Evolutionary conservation across 2,888 invertebrate genomes (phyloP).

Genomic region (Chirona hameri): DNA sequence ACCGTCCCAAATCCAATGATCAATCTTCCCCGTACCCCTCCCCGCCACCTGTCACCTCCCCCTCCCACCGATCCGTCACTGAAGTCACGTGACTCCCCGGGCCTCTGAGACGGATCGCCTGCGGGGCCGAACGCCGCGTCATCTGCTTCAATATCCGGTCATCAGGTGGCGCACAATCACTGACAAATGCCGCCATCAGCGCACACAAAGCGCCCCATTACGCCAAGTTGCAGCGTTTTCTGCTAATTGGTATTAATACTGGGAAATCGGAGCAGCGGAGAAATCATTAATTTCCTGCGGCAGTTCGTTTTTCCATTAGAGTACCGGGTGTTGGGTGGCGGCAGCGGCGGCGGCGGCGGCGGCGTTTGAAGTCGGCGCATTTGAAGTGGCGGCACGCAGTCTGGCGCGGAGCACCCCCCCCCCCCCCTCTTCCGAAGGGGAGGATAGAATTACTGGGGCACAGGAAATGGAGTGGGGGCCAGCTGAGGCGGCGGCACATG

Average conservation of each 20-base stretch:
- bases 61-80: no score
- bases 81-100: no score
- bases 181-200: background rate
- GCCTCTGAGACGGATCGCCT: no score
- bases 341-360: background rate
- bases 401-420: background rate
- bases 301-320: conserved; percentile 11
- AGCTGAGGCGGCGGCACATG: background rate
- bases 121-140: background rate
- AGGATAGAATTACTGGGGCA: background rate
- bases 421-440: background rate
- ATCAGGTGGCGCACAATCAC: background rate
- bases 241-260: conserved; percentile 5
- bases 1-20: no score
- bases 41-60: no score
- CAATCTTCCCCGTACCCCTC: no score
- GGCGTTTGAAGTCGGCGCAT: conserved; percentile 2
- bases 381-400: conserved; percentile 28
- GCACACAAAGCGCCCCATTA: background rate
- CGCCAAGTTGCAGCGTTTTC: background rate
- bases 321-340: background rate
- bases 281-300: conserved; percentile 8
- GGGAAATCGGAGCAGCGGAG: background rate
- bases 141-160: conserved; percentile 8
- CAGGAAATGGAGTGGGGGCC: background rate